Conservation (phyloP, 23 tunicate species). For the Styela plicata region DNA sequence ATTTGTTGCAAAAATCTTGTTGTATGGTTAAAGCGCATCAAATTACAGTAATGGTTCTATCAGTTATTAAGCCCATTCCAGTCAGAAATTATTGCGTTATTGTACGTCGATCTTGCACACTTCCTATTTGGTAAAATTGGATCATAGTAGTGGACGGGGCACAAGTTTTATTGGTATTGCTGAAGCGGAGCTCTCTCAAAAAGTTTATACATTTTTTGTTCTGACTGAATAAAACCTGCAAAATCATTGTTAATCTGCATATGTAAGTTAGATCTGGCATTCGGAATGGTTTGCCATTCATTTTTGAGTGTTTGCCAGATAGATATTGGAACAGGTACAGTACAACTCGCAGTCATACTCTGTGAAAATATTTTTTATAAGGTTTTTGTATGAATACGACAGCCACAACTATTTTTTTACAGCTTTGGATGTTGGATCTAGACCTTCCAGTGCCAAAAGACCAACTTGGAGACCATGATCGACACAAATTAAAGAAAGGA, state of each 20-base stretch:
- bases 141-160: no score
- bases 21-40: not conserved
- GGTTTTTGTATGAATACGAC: no score
- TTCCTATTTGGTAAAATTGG: not conserved
- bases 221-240: no score
- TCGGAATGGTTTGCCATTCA: not conserved
- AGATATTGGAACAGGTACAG: no score
- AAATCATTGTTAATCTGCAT: not conserved
- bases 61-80: not conserved
- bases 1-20: not conserved
- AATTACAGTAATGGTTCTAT: not conserved
- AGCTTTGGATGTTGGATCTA: not conserved
- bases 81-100: not conserved
- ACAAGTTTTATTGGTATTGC: no score
- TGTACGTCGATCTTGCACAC: not conserved
- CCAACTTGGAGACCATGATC: slow-evolving; percentile 16
- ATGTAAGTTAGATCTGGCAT: not conserved
- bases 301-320: not conserved
- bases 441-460: slow-evolving; percentile 30
- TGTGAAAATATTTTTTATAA: not conserved
- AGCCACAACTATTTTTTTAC: no score
- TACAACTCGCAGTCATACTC: not conserved
- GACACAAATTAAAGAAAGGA: no score
- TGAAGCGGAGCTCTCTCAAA: no score
- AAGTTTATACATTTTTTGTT: no score